Conservation (phyloP, 2,113 vertebrate species). For the Mormoops blainvillei region DNA sequence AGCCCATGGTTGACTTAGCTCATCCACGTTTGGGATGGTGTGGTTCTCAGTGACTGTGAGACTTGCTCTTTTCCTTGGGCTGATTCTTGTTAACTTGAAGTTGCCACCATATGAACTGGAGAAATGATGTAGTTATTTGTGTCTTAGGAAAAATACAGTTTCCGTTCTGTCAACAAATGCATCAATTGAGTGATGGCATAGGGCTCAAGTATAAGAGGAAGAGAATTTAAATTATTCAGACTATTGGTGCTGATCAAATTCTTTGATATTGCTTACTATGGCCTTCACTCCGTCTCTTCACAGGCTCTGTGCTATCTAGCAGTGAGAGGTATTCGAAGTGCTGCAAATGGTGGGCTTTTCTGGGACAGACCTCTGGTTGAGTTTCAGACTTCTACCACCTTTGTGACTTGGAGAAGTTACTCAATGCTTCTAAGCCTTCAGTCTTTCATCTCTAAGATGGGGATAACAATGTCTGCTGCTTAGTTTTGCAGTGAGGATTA, state of each 20-base stretch:
- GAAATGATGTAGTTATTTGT: neutral
- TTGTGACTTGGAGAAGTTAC: neutral
- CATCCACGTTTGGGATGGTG: neutral
- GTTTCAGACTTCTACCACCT: neutral
- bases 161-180: neutral
- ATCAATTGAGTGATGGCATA: neutral
- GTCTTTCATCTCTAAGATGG: neutral
- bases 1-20: neutral
- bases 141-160: neutral
- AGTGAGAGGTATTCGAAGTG: neutral
- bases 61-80: neutral
- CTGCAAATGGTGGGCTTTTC: neutral
- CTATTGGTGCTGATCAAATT: neutral
- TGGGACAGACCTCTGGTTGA: neutral
- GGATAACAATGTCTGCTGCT: neutral
- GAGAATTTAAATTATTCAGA: neutral
- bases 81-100: neutral
- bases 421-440: neutral
- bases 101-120: neutral
- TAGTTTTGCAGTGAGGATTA: neutral
- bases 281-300: neutral
- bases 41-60: neutral
- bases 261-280: neutral
- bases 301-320: neutral
- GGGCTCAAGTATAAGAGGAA: neutral